phyloP scores from a whole-genome alignment of 1,140 invertebrate species.

The Apis cerana region DNA sequence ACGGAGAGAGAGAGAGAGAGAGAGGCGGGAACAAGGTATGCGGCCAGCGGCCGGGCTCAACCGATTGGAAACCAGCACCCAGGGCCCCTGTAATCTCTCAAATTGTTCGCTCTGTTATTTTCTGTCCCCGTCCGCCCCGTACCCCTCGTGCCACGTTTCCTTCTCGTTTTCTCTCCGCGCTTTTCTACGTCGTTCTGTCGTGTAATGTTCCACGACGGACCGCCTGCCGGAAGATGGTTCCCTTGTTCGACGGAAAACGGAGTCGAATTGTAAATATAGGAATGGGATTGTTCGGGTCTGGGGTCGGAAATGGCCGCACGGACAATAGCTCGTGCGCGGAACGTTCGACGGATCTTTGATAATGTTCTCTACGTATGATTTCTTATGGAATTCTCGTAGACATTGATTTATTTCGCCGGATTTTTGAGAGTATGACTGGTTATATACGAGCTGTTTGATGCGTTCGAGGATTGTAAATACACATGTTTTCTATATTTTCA shows the following conservation, averaged over 20 bases:
- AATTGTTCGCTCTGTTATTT: conserved; percentile 68
- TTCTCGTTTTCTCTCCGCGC: conserved; percentile 32
- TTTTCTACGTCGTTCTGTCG: not conserved
- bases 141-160: conserved; percentile 13
- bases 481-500: too few relatives aligned
- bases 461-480: too few relatives aligned
- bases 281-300: not conserved
- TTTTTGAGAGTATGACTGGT: not conserved
- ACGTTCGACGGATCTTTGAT: not conserved
- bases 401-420: not conserved
- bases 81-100: conserved; percentile 67
- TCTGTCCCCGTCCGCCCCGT: conserved; percentile 42
- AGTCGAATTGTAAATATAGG: conserved; percentile 31
- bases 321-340: not conserved
- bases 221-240: not conserved
- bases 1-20: not conserved
- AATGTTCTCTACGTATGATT: not conserved
- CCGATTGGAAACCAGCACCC: conserved; percentile 67
- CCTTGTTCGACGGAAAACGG: not conserved
- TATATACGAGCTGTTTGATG: too few relatives aligned
- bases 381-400: not conserved
- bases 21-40: conserved; percentile 27
- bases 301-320: not conserved
- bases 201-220: not conserved
- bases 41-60: conserved; percentile 48